These are phyloP conservation scores for Euphonia xanthogaster DNA, from an alignment of 2,797 vertebrate species.

Conservation along the genomic window DNA sequence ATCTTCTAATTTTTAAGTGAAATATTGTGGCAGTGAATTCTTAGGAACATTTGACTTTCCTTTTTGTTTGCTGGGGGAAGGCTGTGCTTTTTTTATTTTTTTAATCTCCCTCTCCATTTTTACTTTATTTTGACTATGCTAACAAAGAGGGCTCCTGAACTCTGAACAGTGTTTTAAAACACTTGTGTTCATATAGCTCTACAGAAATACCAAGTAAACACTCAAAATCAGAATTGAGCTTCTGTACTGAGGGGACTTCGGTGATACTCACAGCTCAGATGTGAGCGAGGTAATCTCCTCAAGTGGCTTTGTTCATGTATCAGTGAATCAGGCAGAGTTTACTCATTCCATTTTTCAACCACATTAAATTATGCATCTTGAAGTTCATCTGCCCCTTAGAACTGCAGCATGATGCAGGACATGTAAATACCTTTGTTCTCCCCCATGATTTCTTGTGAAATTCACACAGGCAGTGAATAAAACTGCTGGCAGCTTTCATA, in stretches of 20 bases:
- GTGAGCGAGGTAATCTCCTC: not conserved
- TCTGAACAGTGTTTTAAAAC: not conserved
- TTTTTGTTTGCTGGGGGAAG: not conserved
- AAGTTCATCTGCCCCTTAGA: not conserved
- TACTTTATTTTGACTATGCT: not conserved
- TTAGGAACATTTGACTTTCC: not conserved
- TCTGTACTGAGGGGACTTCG: not conserved
- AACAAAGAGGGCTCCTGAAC: not conserved
- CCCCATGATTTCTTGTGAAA: not conserved
- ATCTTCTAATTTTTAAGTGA: not conserved
- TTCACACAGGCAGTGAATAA: not conserved
- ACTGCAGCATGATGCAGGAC: not conserved
- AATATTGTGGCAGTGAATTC: not conserved
- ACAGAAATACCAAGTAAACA: not conserved
- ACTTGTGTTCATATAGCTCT: not conserved
- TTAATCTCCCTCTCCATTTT: not conserved
- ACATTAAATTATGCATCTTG: not conserved
- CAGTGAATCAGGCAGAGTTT: not conserved
- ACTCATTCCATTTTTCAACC: not conserved
- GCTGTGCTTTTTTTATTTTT: fast-evolving
- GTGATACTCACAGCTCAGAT: not conserved
- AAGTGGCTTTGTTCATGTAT: not conserved
- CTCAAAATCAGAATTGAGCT: not conserved
- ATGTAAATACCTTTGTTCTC: not conserved
- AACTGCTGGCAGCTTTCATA: not conserved